Conservation (phyloP, 2,113 vertebrate species). For the Seriola aureovittata region DNA sequence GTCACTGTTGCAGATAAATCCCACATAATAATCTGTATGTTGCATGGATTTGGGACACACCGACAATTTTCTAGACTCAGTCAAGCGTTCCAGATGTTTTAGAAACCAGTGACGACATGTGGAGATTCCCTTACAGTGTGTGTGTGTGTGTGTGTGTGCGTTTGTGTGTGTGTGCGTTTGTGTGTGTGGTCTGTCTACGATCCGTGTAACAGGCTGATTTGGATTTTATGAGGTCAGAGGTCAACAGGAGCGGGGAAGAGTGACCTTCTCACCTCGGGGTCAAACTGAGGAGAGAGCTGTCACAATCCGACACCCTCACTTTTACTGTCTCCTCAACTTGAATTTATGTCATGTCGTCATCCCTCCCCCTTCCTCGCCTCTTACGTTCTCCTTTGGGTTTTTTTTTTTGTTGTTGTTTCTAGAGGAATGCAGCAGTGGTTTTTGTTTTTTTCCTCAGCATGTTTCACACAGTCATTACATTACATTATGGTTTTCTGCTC, state of each 20-base stretch:
- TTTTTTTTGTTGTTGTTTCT: neutral
- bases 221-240: conserved; percentile 77
- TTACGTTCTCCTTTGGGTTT: neutral
- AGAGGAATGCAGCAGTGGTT: neutral
- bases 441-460: conserved; percentile 14
- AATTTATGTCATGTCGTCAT: conserved; percentile 49
- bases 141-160: conserved; percentile 45
- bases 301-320: conserved; percentile 53
- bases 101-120: conserved; percentile 40
- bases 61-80: too few species aligned
- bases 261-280: conserved; percentile 61
- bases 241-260: conserved; percentile 69
- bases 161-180: conserved; percentile 34
- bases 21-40: too few species aligned
- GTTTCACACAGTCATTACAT: conserved; percentile 29
- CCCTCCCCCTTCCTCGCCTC: conserved; percentile 3
- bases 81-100: conserved; percentile 38
- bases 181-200: conserved; percentile 59
- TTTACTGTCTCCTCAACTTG: conserved; percentile 63
- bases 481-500: conserved; percentile 9
- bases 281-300: conserved; percentile 61
- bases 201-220: conserved; percentile 76
- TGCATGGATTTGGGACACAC: neutral
- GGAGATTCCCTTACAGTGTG: conserved; percentile 37
- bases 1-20: neutral